Evolutionary conservation across 1,140 invertebrate species (phyloP), one percentile per base, ranked within the genome.

Genomic region (Sesamia nonagrioides): DNA sequence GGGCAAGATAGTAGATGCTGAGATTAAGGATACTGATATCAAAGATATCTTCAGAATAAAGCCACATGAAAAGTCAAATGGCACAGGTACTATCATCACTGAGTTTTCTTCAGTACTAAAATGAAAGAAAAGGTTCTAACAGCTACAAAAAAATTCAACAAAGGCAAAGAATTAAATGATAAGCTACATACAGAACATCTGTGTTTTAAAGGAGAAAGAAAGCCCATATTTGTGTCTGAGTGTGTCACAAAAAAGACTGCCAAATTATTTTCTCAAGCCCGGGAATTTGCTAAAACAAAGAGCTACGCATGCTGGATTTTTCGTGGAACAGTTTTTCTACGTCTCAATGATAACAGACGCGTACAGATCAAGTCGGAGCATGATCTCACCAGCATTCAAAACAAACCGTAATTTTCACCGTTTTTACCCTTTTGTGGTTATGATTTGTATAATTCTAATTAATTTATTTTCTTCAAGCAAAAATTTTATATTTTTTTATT

Each of bases 211-310:
- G 54, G 54, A 58, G 54, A 58, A 33, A 58, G 27, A 9, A 58
- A 21, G 54, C 54, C 54, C 27, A 58, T 58, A 21, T 58, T 33
- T 58, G 54, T 58, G 21, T 58, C 54, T 58, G 54, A 58, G 54
- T 33, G 54, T 58, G 54, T 58, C 54, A 58, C 54, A 58, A 58
- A 58, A 58, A 58, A 58, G 54, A 33, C 54, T 33, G 54, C 54
- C 54, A 58, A 58, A 58, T 58, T 58, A 58, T 58, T 58, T 11
- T 6, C 54, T 58, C 18, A 58, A 13, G 27, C 11, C 18, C 54
- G 54, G 13, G 21, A 27, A 9, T 58, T 58, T 58, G 15, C 54
- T 11, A 58, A 33, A 33, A 33, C 18, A 58, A 58, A 58, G 33
- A 21, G 54, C 21, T 58, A 58, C 54, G 33, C 54, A 27, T 58